Percentiles rank a stretch among this genome's conserved stretches.
Conservation (phyloP, 2,888 invertebrate genomes). For the Charanyca ferruginea region DNA sequence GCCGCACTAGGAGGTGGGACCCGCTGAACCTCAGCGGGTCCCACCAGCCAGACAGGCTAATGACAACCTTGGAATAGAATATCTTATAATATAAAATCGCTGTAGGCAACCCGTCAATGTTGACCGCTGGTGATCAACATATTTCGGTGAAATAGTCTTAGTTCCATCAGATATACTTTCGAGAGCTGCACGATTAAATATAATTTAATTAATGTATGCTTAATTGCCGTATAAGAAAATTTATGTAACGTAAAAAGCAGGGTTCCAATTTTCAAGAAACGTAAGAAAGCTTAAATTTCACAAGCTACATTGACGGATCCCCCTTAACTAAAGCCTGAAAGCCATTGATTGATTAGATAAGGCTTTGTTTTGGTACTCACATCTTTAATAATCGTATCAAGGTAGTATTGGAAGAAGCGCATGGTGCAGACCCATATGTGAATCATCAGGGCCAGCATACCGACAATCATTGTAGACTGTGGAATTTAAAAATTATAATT, state of each 20-base stretch:
- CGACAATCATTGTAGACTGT: conserved; percentile 85
- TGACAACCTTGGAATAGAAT: neutral
- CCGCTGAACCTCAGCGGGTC: no score
- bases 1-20: no score
- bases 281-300: neutral
- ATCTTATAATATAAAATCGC: neutral
- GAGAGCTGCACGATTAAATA: no score
- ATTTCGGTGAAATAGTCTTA: no score
- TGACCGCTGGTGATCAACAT: no score
- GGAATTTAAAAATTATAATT: conserved; percentile 4
- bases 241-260: no score
- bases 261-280: no score
- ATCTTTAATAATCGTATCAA: conserved; percentile 86
- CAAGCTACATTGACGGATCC: neutral
- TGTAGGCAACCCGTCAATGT: no score
- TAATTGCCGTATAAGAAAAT: no score
- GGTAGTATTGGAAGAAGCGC: conserved; percentile 88
- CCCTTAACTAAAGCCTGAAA: neutral
- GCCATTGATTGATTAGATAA: neutral
- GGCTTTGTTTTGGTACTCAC: conserved; percentile 71
- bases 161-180: no score
- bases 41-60: neutral
- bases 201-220: no score
- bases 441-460: conserved; percentile 87
- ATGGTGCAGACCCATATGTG: conserved; percentile 88